Conservation (phyloP, 2,888 invertebrate genomes). For the Cremastinae sp. region DNA sequence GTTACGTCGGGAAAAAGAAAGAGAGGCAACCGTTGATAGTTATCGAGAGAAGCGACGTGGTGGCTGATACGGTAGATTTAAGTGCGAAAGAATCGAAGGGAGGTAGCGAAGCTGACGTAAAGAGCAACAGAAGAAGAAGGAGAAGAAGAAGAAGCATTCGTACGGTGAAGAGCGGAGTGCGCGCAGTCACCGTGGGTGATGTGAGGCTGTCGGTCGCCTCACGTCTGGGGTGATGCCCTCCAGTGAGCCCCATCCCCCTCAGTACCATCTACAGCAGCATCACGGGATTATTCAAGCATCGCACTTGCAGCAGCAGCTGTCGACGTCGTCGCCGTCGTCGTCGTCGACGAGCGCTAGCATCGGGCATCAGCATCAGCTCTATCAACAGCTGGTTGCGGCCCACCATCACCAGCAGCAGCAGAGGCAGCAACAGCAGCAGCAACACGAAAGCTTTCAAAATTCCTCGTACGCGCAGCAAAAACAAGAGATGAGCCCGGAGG, state of each 20-base stretch:
- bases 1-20: slow-evolving; percentile 38
- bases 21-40: slow-evolving; percentile 32
- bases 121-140: slow-evolving; percentile 61
- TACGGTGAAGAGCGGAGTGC: slow-evolving; percentile 60
- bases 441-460: slow-evolving; percentile 77
- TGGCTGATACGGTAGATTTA: slow-evolving; percentile 44
- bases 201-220: slow-evolving; percentile 79
- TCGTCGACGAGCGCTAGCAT: slow-evolving; percentile 73
- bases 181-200: slow-evolving; percentile 77
- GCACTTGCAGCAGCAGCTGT: slow-evolving; percentile 73
- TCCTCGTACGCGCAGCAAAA: slow-evolving; percentile 77
- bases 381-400: slow-evolving; percentile 78
- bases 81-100: slow-evolving; percentile 63
- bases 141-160: slow-evolving; percentile 58
- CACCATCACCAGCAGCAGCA: slow-evolving; percentile 67
- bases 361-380: slow-evolving; percentile 77
- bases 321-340: slow-evolving; percentile 74
- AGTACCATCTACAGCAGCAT: slow-evolving; percentile 78
- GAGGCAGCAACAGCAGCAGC: slow-evolving; percentile 68
- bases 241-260: slow-evolving; percentile 79
- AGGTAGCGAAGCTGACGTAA: slow-evolving; percentile 43
- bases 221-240: slow-evolving; percentile 80
- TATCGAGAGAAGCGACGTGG: slow-evolving; percentile 32
- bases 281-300: slow-evolving; percentile 76
- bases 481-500: slow-evolving; percentile 80